Base-by-base conservation (phyloP, 2,113 vertebrate genomes). In the Bujurquina vittata region DNA sequence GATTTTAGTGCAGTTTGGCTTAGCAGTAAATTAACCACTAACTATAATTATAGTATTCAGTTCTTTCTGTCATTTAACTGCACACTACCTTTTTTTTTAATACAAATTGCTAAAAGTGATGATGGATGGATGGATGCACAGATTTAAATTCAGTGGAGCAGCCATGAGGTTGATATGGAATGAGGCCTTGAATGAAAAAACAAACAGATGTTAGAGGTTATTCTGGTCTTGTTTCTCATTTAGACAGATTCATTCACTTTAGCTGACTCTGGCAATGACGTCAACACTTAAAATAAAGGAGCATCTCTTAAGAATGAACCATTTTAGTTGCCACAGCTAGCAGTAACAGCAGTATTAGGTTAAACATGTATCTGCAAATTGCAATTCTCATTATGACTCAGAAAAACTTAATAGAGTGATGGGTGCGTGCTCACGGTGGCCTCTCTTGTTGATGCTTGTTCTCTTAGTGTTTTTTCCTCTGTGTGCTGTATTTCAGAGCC, bases 401-500 rank as follows among this genome's bases (percentile, higher is more conserved):
- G 3, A 80, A 54, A n/a, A 52, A 79, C 65, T 37, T 67, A 26
- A 63, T 15, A 31, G 7, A 56, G 23, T 61, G 17, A 63, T 49
- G 14, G 29, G 26, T 57, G 17, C 9, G 37, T 20, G 3, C 2
- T 31, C 12, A 37, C 14, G 15, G 33, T 63, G 33, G 52, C 5
- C 3, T 62, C 10, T 26, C 2, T 3, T 85, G 58, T 65, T 79
- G 29, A 55, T 81, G 72, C 61, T 77, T 67, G 22, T 54, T 69
- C 31, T 61, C 73, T 73, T 23, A 60, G 11, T 20, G 18, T 22
- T 33, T 61, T 79, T 57, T 75, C 17, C 31, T 81, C 5, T 87
- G 3, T 87, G 80, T 87, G 59, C 56, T 91, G 63, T 84, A 56
- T 93, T 94, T 79, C 91, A 95, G 94, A 88, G 74, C 31, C 87